phyloP scores from a whole-genome alignment of 2,113 vertebrate genomes.

The Thalassarche chlororhynchos region DNA sequence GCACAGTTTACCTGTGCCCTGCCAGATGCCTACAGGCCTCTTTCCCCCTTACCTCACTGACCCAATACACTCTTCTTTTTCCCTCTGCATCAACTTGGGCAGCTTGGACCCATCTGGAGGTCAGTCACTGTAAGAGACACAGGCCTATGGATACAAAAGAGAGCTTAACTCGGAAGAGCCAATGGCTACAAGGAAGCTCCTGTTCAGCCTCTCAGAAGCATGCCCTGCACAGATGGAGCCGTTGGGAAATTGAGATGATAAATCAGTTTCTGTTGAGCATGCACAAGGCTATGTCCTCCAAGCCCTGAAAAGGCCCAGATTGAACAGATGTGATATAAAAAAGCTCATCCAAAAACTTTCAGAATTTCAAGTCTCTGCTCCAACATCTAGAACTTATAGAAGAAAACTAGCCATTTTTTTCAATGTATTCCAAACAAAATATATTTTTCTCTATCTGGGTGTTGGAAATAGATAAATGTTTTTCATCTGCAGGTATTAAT shows the following conservation, averaged over 20 bases:
- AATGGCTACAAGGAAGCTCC: background rate
- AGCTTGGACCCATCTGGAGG: background rate
- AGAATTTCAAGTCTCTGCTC: background rate
- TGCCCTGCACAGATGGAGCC: background rate
- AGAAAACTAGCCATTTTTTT: background rate
- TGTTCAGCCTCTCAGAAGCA: background rate
- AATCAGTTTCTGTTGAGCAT: background rate
- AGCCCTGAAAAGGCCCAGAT: background rate
- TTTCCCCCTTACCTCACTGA: background rate
- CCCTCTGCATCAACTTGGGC: background rate
- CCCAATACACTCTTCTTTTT: background rate
- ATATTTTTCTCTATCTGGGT: background rate
- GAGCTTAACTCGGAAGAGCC: background rate
- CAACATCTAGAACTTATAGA: background rate
- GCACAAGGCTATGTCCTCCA: background rate
- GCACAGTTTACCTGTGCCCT: background rate
- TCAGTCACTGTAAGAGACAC: background rate
- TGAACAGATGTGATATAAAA: background rate
- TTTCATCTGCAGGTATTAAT: background rate
- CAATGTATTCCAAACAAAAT: background rate
- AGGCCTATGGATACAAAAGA: background rate
- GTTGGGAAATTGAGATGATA: background rate
- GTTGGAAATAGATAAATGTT: background rate
- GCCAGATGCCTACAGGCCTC: background rate
- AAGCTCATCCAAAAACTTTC: background rate